Base-by-base conservation (phyloP, 2,888 invertebrate genomes). In the Falcaria lacertinaria region DNA sequence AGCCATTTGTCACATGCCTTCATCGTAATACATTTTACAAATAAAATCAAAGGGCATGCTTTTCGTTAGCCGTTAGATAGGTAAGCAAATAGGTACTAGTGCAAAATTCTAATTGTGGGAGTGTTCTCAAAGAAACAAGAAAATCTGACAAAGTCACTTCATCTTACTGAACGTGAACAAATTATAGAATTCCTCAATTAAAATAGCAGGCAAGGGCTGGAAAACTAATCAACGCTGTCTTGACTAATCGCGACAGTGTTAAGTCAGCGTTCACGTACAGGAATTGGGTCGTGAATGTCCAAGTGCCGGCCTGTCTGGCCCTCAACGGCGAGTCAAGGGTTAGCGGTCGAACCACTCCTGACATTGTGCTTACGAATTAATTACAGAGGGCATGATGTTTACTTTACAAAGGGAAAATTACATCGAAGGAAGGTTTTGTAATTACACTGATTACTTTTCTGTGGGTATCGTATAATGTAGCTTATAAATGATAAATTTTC, bases 201-300 rank as follows among this genome's bases (percentile, higher is more conserved):
- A 28, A 7, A 28, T 28, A 5, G 28, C 28, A 28, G 28, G 15
- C 28, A 11, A 11, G 45, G 44, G 51, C 48, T 54, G 59, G 48
- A 52, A 43, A 58, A 62, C 48, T 57, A 61, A 67, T 64, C 59
- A 61, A 51, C 45, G n/a, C n/a, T 35, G 42, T 52, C 41, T 28
- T 28, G 33, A 42, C 45, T 52, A 40, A 6, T 11, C 39, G 42
- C 48, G 45, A 50, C 45, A 47, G 43, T 40, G 52, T 45, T 41
- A 33, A 45, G 56, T 52, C 48, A 61, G 57, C 49, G 42, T 39
- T 46, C 41, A 15, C 22, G 37, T 50, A 39, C 38, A 39, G 25
- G 44, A 81, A 74, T 66, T 70, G 66, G 80, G 80, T 75, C 78
- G 69, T 51, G 60, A 63, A 60, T 64, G 63, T 55, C 72, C 55